phyloP scores from a whole-genome alignment of 2,888 invertebrate genomes.

The Epirrhoe alternata region DNA sequence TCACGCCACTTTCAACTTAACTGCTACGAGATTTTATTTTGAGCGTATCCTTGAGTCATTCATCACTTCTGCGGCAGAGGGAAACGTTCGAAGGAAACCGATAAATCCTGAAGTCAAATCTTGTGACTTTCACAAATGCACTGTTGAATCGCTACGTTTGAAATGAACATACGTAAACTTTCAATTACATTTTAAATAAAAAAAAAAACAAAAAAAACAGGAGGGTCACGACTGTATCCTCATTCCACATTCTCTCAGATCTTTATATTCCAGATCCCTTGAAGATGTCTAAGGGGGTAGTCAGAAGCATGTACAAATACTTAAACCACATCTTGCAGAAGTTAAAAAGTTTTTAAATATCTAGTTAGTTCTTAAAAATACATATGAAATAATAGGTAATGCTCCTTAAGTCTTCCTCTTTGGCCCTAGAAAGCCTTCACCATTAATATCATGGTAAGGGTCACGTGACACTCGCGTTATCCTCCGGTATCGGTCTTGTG shows the following conservation, averaged over 20 bases:
- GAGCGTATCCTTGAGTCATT: slow-evolving; percentile 42
- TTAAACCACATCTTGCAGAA: too few species aligned
- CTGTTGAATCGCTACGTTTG: background rate
- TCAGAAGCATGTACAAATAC: too few species aligned
- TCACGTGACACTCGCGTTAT: slow-evolving; percentile 67
- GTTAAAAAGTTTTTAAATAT: too few species aligned
- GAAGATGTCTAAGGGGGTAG: too few species aligned
- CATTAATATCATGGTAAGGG: slow-evolving; percentile 71
- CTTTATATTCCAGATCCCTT: too few species aligned
- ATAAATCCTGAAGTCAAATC: slow-evolving; percentile 16
- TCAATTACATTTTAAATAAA: background rate
- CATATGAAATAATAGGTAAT: slow-evolving; percentile 8
- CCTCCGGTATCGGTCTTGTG: slow-evolving; percentile 60
- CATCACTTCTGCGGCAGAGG: slow-evolving; percentile 17
- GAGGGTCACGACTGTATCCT: too few species aligned
- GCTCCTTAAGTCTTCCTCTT: slow-evolving; percentile 16
- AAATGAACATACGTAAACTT: background rate
- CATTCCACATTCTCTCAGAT: too few species aligned
- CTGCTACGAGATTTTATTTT: slow-evolving; percentile 72
- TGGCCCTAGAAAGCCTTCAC: slow-evolving; percentile 44
- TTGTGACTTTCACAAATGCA: slow-evolving; percentile 15
- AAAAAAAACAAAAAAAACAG: too few species aligned
- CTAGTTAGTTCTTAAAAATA: background rate
- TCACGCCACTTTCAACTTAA: slow-evolving; percentile 60
- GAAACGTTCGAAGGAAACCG: slow-evolving; percentile 7